These are phyloP conservation scores for Sebastes cheni DNA, from an alignment of 2,797 vertebrate genomes.

Conservation along the genomic window DNA sequence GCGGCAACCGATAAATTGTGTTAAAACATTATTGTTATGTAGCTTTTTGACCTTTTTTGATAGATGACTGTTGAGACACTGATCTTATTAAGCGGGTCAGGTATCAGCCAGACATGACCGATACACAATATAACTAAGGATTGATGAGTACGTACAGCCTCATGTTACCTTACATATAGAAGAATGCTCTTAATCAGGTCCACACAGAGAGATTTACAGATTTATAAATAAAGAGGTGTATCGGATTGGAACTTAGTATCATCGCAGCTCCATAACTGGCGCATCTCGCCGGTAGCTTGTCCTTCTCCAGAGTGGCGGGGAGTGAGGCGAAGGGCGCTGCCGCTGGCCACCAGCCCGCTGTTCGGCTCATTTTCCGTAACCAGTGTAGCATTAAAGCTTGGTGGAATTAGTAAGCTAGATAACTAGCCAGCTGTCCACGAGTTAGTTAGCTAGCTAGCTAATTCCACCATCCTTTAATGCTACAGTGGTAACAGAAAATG, in stretches of 20 bases:
- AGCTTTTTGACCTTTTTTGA: background rate
- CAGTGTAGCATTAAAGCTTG: no score
- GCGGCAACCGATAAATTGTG: background rate
- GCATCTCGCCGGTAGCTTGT: no score
- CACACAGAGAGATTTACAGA: background rate
- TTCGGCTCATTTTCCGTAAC: no score
- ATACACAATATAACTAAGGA: background rate
- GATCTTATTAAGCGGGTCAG: background rate
- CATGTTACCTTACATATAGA: background rate
- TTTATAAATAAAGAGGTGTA: background rate
- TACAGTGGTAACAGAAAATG: no score
- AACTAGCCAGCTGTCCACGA: no score
- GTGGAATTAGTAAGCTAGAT: no score
- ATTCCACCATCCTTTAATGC: no score
- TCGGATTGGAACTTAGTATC: background rate
- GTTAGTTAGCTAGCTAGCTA: no score
- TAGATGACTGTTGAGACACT: background rate
- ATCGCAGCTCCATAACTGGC: no score
- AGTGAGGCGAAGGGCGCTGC: fast-evolving
- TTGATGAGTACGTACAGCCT: background rate
- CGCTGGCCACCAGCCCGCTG: fast-evolving
- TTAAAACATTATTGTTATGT: background rate
- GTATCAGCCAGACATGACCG: background rate
- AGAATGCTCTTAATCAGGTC: background rate
- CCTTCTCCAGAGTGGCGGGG: no score